These are phyloP conservation scores for Diloba caeruleocephala DNA, from an alignment of 2,888 invertebrate species.

Conservation along the genomic window DNA sequence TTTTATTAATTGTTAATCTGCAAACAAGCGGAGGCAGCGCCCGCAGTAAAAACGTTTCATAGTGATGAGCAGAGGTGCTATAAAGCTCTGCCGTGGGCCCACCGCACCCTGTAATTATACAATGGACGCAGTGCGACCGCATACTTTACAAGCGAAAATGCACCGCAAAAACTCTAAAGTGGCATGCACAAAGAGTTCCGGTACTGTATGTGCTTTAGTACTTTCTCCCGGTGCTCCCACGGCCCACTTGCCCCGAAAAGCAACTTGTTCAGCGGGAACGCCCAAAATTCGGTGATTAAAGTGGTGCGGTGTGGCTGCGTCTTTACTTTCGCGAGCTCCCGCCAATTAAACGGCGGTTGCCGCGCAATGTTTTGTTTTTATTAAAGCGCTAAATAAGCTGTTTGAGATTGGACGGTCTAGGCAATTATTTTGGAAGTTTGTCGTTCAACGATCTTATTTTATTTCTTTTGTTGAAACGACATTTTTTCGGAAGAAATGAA, in stretches of 20 bases:
- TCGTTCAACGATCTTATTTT: conserved; percentile 5
- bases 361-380: conserved; percentile 58
- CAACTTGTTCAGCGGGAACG: conserved; percentile 81
- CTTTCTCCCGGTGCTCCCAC: conserved; percentile 86
- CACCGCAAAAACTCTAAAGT: conserved; percentile 74
- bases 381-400: conserved; percentile 59
- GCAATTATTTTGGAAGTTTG: conserved; percentile 23
- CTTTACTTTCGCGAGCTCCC: conserved; percentile 79
- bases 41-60: conserved; percentile 29
- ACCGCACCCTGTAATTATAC: conserved; percentile 76
- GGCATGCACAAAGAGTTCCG: conserved; percentile 74
- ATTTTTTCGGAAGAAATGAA: too few species aligned
- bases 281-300: conserved; percentile 86
- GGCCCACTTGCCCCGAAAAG: conserved; percentile 77
- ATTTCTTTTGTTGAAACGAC: conserved; percentile 3
- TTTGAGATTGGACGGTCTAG: conserved; percentile 47
- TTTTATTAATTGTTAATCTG: conserved; percentile 59
- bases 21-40: conserved; percentile 47
- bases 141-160: conserved; percentile 73
- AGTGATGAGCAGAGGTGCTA: conserved; percentile 49
- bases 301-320: conserved; percentile 68
- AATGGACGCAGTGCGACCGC: conserved; percentile 63
- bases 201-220: conserved; percentile 67
- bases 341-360: conserved; percentile 71
- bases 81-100: conserved; percentile 55